Evolutionary conservation across 2,797 vertebrate genomes (phyloP).

Genomic region (Brotula barbata): DNA sequence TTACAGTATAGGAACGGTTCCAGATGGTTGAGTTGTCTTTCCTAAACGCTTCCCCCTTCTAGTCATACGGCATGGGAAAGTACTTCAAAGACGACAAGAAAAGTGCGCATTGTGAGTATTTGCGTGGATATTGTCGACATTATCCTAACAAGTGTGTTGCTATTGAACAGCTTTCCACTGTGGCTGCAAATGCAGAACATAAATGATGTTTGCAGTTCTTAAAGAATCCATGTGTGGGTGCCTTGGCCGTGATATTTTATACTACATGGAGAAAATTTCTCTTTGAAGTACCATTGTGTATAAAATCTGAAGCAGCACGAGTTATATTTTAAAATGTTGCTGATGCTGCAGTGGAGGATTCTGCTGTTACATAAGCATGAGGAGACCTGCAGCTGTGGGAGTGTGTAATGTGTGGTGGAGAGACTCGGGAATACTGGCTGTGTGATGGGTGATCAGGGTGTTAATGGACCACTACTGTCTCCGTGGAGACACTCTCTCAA

Average conservation of each 20-base stretch:
- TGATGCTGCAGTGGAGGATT: constrained; percentile 3
- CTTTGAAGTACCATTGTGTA: neutral
- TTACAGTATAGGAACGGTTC: constrained; percentile 28
- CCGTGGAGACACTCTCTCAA: constrained; percentile 60
- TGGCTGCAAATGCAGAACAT: too few species aligned
- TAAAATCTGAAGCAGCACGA: neutral
- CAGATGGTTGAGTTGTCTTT: constrained; percentile 19
- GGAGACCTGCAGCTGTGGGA: constrained; percentile 12
- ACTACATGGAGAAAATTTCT: too few species aligned
- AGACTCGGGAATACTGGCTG: constrained; percentile 31
- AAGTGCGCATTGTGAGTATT: neutral
- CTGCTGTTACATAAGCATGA: constrained; percentile 37
- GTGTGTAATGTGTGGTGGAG: constrained; percentile 28
- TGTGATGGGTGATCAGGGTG: constrained; percentile 61
- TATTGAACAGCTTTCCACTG: too few species aligned
- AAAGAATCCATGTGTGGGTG: neutral
- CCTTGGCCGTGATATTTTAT: too few species aligned
- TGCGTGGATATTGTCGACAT: too few species aligned
- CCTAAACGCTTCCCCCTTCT: constrained; percentile 28
- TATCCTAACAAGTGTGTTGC: too few species aligned
- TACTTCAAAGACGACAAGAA: neutral
- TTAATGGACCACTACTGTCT: constrained; percentile 64
- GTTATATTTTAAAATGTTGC: neutral
- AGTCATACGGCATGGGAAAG: constrained; percentile 6
- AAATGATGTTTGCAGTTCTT: neutral